Conservation (phyloP, 2,888 invertebrate genomes). For the Lycaena phlaeas region DNA sequence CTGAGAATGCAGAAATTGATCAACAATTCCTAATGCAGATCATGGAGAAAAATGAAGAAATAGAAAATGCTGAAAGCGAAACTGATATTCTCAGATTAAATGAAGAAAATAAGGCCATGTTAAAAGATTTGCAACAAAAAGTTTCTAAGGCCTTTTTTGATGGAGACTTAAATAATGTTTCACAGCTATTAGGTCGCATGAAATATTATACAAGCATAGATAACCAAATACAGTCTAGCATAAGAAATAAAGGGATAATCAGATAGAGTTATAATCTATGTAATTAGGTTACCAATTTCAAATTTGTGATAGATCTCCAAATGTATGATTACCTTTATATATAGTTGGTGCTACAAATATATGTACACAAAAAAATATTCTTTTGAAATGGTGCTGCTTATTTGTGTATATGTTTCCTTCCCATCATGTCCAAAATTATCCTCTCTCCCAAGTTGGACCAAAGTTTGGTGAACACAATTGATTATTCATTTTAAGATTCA, state of each 20-base stretch:
- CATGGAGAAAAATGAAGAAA: constrained; percentile 92
- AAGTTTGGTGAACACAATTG: too few relatives aligned
- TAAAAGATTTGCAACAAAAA: constrained; percentile 67
- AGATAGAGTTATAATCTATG: constrained; percentile 36
- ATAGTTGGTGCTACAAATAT: background rate
- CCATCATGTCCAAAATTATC: too few relatives aligned
- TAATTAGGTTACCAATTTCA: too few relatives aligned
- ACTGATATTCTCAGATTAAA: constrained; percentile 73
- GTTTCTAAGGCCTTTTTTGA: constrained; percentile 77
- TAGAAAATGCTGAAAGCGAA: constrained; percentile 76
- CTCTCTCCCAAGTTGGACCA: too few relatives aligned
- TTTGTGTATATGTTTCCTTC: too few relatives aligned
- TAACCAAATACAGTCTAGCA: constrained; percentile 79
- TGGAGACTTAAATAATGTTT: constrained; percentile 76
- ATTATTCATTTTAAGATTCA: too few relatives aligned
- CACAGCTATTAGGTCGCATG: constrained; percentile 79
- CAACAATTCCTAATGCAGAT: constrained; percentile 83
- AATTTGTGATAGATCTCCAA: background rate
- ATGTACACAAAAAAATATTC: too few relatives aligned
- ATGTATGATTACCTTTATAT: too few relatives aligned
- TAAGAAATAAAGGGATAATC: constrained; percentile 73
- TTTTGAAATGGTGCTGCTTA: too few relatives aligned
- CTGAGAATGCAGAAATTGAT: constrained; percentile 78
- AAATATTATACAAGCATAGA: constrained; percentile 90
- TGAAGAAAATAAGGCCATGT: constrained; percentile 66